These are phyloP conservation scores for Sebastiscus albofasciatus DNA, from an alignment of 2,797 vertebrate genomes.

Conservation along the genomic window DNA sequence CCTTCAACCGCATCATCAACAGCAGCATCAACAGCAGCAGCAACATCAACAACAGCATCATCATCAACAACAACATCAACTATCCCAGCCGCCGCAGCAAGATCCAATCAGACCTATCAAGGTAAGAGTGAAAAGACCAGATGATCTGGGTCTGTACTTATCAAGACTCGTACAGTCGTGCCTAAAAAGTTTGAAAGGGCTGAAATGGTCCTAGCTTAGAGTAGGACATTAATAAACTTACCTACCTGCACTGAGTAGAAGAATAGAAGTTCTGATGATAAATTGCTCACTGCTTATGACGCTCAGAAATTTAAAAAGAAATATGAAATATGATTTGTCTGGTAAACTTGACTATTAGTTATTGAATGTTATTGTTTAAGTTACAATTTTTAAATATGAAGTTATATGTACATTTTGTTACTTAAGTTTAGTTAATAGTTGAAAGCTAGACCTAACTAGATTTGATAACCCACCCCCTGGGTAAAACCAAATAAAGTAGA, in stretches of 20 bases:
- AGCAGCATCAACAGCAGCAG: slow-evolving; percentile 64
- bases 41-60: slow-evolving; percentile 66
- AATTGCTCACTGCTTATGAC: not conserved
- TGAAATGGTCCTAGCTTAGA: not conserved
- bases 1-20: slow-evolving; percentile 69
- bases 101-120: slow-evolving; percentile 88
- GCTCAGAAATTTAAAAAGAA: too few relatives aligned
- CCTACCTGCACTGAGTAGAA: not conserved
- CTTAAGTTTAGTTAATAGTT: not conserved
- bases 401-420: not conserved
- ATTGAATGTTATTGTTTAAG: not conserved
- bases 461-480: not conserved
- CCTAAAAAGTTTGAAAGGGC: not conserved
- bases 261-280: not conserved
- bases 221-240: not conserved
- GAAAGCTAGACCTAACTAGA: not conserved
- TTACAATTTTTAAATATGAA: not conserved
- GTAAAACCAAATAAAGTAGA: not conserved
- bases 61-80: slow-evolving; percentile 65
- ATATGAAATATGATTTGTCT: not conserved
- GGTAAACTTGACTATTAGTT: not conserved
- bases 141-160: not conserved
- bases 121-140: slow-evolving; percentile 71
- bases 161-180: not conserved
- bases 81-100: slow-evolving; percentile 64